phyloP scores from a whole-genome alignment of 2,888 invertebrate species.

The Mesopsocus fuscifrons region DNA sequence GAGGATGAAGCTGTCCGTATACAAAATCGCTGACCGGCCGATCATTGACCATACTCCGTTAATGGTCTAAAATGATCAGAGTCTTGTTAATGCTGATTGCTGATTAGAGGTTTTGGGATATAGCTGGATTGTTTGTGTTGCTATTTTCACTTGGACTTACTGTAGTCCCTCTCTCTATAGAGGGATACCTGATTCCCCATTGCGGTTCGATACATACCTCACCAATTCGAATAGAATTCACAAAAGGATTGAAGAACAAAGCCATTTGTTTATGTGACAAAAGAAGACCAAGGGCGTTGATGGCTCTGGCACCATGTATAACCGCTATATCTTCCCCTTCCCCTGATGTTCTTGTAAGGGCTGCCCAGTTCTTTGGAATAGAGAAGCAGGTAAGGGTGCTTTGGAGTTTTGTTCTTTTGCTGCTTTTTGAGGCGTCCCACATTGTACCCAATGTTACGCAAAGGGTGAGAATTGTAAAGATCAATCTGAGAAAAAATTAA shows the following conservation, averaged over 20 bases:
- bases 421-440: neutral
- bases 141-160: too few relatives aligned
- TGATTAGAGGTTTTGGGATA: too few relatives aligned
- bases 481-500: neutral
- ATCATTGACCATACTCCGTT: conserved; percentile 30
- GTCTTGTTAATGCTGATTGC: too few relatives aligned
- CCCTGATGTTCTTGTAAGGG: conserved; percentile 26
- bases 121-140: too few relatives aligned
- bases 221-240: too few relatives aligned
- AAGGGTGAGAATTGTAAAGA: neutral
- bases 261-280: conserved; percentile 39
- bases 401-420: conserved; percentile 6
- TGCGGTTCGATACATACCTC: too few relatives aligned
- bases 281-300: conserved; percentile 34
- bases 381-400: conserved; percentile 24
- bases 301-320: conserved; percentile 32
- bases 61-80: neutral
- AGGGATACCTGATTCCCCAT: too few relatives aligned
- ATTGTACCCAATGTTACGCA: neutral
- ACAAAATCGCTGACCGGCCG: conserved; percentile 38
- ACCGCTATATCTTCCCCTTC: conserved; percentile 29
- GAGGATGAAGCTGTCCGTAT: conserved; percentile 40
- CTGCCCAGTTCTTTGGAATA: conserved; percentile 29
- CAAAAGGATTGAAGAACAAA: conserved; percentile 35
- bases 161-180: too few relatives aligned